A percentile compares a stretch with the other conserved stretches of the same genome.
Conservation (phyloP, 2,113 vertebrate genomes). For the Eclectus roratus region DNA sequence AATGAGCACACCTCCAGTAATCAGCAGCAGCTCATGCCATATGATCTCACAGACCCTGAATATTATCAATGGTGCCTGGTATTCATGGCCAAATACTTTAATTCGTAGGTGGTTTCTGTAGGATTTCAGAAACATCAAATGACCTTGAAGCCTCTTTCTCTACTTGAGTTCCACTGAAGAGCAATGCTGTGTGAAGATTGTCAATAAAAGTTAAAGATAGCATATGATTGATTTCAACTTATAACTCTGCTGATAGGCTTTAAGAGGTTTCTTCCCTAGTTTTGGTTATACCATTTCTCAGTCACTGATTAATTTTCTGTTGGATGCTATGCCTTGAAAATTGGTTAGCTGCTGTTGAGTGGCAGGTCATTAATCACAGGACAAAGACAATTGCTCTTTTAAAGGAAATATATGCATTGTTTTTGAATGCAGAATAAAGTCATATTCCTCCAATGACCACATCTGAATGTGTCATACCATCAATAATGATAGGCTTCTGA, state of each 20-base stretch:
- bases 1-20: background rate
- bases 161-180: background rate
- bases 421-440: background rate
- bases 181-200: background rate
- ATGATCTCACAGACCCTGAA: background rate
- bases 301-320: background rate
- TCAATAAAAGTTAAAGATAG: background rate
- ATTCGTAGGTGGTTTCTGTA: background rate
- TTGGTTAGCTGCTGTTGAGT: slow-evolving; percentile 16
- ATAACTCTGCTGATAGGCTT: background rate
- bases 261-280: background rate
- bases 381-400: slow-evolving; percentile 18
- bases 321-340: background rate
- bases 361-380: slow-evolving; percentile 46
- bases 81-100: background rate
- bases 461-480: background rate
- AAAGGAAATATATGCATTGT: background rate
- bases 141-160: background rate
- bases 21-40: background rate
- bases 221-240: background rate
- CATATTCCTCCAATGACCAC: background rate
- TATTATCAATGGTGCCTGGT: background rate
- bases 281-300: background rate
- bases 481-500: background rate
- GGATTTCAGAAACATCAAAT: background rate